Evolutionary conservation across 2,797 vertebrate species (phyloP), one percentile per base, ranked within the genome.

Genomic region (Sebastolobus alascanus): DNA sequence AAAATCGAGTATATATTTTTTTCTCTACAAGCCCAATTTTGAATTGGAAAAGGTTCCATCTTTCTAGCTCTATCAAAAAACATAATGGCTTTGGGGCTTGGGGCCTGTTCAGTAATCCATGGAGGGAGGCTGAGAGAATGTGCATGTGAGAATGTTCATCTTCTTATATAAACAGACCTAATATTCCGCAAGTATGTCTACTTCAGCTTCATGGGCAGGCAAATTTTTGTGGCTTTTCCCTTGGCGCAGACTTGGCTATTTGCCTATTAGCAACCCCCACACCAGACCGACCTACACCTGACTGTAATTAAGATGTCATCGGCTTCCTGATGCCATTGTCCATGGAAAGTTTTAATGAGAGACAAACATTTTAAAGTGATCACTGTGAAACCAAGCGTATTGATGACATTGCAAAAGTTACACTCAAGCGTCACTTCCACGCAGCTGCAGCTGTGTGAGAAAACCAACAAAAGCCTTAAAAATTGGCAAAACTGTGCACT

Each of bases 171-270:
- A 52, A 52, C n/a, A n/a, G 46, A 46, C 43, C 16, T 16, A 46
- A 46, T 18, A 46, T 1, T 52, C 46, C 20, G 46, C 46, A 37
- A 37, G 6, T 37, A 52, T 52, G 18, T n/a, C 1, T 8, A 52
- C 46, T n/a, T 52, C 46, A 52, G 20, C 46, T 9, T n/a, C 46
- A 52, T n/a, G 0, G 54, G 22, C 0, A 5, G 5, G 11, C 2
- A 55, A 6, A 0, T 27, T 22, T 55, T 55, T 54, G 9, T 54
- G 9, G n/a, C 9, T 54, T 10, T 52, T n/a, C 4, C 20, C 8
- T 0, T 52, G 8, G 20, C 18, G 9, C 43, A 14, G 43, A 16
- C 16, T 16, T 18, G 43, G 33, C 33, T 5, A 8, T 35, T 35
- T 35, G 33, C 40, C 40, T 43, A 6, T 16, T 16, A 22, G 20